Conservation (phyloP, 2,113 vertebrate genomes). For the Tautogolabrus adspersus region DNA sequence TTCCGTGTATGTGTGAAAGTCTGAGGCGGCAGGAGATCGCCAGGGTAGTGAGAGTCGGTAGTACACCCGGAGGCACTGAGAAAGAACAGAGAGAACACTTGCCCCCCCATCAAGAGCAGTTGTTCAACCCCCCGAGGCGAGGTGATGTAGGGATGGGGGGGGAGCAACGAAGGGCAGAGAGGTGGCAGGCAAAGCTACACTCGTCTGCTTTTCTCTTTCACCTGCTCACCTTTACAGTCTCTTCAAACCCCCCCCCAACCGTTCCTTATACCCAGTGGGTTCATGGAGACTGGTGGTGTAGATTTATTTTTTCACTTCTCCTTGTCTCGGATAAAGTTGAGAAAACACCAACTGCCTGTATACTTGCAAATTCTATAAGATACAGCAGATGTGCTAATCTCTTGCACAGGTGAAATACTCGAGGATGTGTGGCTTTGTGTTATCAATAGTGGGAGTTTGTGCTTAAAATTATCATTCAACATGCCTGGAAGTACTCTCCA, state of each 20-base stretch:
- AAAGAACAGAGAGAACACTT: constrained; percentile 83
- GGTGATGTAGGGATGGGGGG: constrained; percentile 77
- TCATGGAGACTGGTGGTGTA: constrained; percentile 59
- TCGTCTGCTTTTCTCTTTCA: constrained; percentile 75
- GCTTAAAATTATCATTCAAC: background rate
- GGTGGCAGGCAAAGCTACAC: constrained; percentile 74
- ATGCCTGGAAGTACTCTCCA: background rate
- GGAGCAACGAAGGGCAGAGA: constrained; percentile 68
- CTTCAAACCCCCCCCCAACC: constrained; percentile 76
- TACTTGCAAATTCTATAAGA: constrained; percentile 60
- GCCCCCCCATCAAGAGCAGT: constrained; percentile 81
- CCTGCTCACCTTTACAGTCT: constrained; percentile 76
- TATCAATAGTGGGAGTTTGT: background rate
- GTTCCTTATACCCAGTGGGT: constrained; percentile 75
- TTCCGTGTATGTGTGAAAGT: constrained; percentile 65
- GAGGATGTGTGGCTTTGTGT: constrained; percentile 11
- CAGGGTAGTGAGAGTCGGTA: constrained; percentile 80
- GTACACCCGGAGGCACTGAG: constrained; percentile 77
- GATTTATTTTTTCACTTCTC: constrained; percentile 19
- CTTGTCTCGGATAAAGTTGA: constrained; percentile 70
- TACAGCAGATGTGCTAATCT: constrained; percentile 34
- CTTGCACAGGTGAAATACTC: constrained; percentile 43
- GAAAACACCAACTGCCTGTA: constrained; percentile 63
- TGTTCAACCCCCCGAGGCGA: constrained; percentile 78
- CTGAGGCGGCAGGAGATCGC: constrained; percentile 80